These are phyloP conservation scores for Tenthredo mesomela DNA, from an alignment of 2,888 invertebrate species.

Conservation along the genomic window DNA sequence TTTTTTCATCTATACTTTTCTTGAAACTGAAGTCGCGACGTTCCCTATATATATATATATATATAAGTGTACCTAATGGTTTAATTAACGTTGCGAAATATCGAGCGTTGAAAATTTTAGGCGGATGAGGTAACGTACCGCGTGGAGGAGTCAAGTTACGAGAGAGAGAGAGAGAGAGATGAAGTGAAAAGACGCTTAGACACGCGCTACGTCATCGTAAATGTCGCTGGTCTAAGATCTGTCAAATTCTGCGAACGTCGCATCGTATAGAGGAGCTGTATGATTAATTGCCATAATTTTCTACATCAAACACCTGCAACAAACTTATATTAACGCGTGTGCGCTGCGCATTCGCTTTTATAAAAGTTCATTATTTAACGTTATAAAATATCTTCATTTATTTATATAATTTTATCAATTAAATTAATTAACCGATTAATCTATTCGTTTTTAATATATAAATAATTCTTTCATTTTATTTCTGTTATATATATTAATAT, in stretches of 20 bases:
- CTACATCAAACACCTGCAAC: conserved; percentile 5
- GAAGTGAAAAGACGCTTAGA: conserved; percentile 29
- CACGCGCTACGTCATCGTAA: conserved; percentile 49
- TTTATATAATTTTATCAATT: background rate
- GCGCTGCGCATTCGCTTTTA: too few relatives aligned
- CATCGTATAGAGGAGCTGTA: background rate
- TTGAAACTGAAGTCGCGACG: background rate
- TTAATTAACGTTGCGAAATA: background rate
- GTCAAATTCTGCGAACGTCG: conserved; percentile 39
- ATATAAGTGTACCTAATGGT: background rate
- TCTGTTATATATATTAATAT: background rate
- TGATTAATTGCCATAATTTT: conserved; percentile 47
- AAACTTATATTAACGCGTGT: too few relatives aligned
- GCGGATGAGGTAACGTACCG: conserved; percentile 22
- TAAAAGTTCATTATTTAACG: too few relatives aligned
- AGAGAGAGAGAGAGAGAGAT: too few relatives aligned
- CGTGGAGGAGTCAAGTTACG: conserved; percentile 43
- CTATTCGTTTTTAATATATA: too few relatives aligned
- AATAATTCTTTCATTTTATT: too few relatives aligned
- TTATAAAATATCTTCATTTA: too few relatives aligned
- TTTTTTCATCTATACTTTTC: background rate
- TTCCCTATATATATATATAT: too few relatives aligned
- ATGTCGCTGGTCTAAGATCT: conserved; percentile 41
- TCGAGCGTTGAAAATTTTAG: background rate
- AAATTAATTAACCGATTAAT: background rate